A percentile compares a stretch with the other conserved stretches of the same genome.
Conservation (phyloP, 1,140 invertebrate genomes). For the Archivesica marissinica region DNA sequence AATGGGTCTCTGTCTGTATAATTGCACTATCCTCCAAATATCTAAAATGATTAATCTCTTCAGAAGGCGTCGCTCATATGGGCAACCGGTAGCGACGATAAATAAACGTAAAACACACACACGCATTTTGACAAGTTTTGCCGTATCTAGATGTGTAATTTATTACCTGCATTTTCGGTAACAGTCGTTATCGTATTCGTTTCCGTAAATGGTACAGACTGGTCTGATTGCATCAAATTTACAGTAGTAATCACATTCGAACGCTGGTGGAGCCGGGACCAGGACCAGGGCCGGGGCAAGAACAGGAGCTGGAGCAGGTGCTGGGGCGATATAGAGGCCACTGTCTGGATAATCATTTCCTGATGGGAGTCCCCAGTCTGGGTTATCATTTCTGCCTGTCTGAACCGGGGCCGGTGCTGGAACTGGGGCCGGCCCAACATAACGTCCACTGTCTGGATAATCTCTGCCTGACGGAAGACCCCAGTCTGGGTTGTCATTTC, state of each 20-base stretch:
- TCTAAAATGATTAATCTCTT: no score
- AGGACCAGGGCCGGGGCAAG: neutral
- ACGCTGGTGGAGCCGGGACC: constrained; percentile 1
- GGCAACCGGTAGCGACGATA: no score
- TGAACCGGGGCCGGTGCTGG: neutral
- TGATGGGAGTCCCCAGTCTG: constrained; percentile 15
- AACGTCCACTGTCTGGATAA: constrained; percentile 12
- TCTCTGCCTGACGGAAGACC: constrained; percentile 20
- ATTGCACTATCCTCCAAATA: no score
- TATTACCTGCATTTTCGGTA: constrained; percentile 36
- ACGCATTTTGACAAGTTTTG: no score
- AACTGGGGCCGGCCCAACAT: neutral
- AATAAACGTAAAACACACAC: no score
- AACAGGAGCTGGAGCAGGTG: neutral
- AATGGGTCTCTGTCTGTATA: no score
- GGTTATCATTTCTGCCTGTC: constrained; percentile 39
- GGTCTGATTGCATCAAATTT: constrained; percentile 13
- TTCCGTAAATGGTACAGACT: constrained; percentile 32
- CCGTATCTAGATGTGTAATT: no score
- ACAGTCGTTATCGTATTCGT: constrained; percentile 48
- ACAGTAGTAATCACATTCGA: constrained; percentile 18
- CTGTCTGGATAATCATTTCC: constrained; percentile 23
- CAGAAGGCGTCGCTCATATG: no score
- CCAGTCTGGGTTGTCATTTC: constrained; percentile 44
- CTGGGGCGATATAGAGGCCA: neutral